phyloP scores from a whole-genome alignment of 2,797 vertebrate species.

The Threskiornis aethiopicus region DNA sequence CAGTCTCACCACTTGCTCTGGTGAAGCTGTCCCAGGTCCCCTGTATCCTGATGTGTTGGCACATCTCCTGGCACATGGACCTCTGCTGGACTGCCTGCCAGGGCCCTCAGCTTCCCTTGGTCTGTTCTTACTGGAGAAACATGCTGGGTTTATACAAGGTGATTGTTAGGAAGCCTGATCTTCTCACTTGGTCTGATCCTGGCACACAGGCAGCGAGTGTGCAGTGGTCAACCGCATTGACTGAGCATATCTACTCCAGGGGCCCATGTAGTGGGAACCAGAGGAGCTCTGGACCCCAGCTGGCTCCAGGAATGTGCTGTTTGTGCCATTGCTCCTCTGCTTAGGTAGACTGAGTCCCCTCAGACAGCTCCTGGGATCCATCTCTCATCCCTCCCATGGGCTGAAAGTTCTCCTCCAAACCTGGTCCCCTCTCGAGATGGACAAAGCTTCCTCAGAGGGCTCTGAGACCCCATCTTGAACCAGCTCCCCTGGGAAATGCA shows the following conservation, averaged over 20 bases:
- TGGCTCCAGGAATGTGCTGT: neutral
- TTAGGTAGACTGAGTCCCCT: neutral
- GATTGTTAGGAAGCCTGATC: neutral
- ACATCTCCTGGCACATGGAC: neutral
- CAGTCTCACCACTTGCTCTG: neutral
- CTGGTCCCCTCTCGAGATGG: rapidly evolving
- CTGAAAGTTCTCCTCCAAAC: neutral
- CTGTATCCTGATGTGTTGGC: neutral
- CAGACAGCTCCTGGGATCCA: neutral
- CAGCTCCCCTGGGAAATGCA: neutral
- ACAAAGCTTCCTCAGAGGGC: neutral
- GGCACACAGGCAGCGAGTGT: rapidly evolving
- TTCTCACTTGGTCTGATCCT: neutral
- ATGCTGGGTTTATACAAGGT: neutral
- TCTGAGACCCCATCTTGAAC: neutral
- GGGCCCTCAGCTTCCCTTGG: neutral
- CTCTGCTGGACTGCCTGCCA: neutral
- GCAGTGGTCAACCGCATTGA: rapidly evolving
- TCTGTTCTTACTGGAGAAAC: neutral
- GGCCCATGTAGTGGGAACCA: neutral
- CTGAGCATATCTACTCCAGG: too few species aligned
- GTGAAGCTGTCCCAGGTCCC: neutral
- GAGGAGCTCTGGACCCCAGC: neutral
- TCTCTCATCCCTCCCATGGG: neutral
- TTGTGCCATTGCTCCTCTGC: neutral